These are phyloP conservation scores for Paelopatides confundens DNA, from an alignment of 53 echinoderm and acorn worm genomes.

Conservation along the genomic window DNA sequence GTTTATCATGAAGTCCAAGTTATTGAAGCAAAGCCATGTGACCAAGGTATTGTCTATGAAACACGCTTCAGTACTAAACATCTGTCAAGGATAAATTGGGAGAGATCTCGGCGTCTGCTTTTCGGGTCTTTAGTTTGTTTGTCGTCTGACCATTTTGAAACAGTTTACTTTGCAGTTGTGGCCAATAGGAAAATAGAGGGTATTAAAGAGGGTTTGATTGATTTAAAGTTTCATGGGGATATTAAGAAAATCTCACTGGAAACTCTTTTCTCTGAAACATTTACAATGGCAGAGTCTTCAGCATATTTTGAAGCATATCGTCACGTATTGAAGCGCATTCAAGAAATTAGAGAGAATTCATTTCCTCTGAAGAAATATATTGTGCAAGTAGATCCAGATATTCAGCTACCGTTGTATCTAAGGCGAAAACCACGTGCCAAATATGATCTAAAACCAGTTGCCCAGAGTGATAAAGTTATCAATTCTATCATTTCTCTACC, in stretches of 20 bases:
- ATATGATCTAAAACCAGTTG: slow-evolving; percentile 62
- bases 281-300: slow-evolving; percentile 92
- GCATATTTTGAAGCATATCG: slow-evolving; percentile 92
- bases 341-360: slow-evolving; percentile 55
- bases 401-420: slow-evolving; percentile 72
- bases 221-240: slow-evolving; percentile 75
- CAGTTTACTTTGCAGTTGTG: slow-evolving; percentile 83
- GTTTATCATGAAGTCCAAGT: slow-evolving; percentile 81
- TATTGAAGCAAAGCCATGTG: slow-evolving; percentile 75
- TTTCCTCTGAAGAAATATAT: slow-evolving; percentile 84
- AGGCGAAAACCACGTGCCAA: not conserved
- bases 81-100: slow-evolving; percentile 78
- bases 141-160: slow-evolving; percentile 84
- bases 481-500: not conserved
- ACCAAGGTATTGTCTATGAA: slow-evolving; percentile 79
- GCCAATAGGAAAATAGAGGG: slow-evolving; percentile 83
- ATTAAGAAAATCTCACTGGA: slow-evolving; percentile 51
- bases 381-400: slow-evolving; percentile 41
- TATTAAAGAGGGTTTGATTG: slow-evolving; percentile 81
- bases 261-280: slow-evolving; percentile 54
- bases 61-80: slow-evolving; percentile 77
- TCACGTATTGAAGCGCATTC: slow-evolving; percentile 79
- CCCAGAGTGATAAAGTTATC: not conserved
- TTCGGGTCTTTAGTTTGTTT: slow-evolving; percentile 90
- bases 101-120: slow-evolving; percentile 77